Conservation (phyloP, 2,888 invertebrate genomes). For the Aspidapion aeneum region DNA sequence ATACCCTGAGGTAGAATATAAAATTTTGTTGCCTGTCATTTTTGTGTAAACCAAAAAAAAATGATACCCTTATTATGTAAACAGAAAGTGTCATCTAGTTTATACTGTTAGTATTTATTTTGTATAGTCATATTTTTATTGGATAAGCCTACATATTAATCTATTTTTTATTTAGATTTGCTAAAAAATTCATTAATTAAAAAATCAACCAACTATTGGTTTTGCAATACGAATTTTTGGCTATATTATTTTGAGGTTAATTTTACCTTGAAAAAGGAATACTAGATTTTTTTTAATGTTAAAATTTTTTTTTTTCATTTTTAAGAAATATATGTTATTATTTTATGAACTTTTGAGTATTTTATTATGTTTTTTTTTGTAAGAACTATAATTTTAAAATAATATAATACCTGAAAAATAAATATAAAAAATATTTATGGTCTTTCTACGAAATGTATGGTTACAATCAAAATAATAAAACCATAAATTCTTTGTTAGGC, state of each 20-base stretch:
- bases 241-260: too few species aligned
- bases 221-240: not conserved
- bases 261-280: too few species aligned
- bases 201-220: not conserved
- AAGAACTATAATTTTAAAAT: too few species aligned
- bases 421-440: too few species aligned
- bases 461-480: not conserved
- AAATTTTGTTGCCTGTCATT: not conserved
- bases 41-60: conserved; percentile 2
- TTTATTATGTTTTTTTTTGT: too few species aligned
- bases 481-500: not conserved
- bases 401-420: too few species aligned
- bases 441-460: not conserved
- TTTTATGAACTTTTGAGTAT: too few species aligned
- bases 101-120: conserved; percentile 1
- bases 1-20: too few species aligned
- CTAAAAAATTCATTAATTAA: not conserved
- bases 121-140: conserved; percentile 1
- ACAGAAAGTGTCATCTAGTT: conserved; percentile 1
- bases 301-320: too few species aligned
- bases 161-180: not conserved
- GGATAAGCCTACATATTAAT: not conserved
- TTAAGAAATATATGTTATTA: too few species aligned
- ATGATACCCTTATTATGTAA: not conserved
- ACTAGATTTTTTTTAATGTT: too few species aligned